phyloP scores from a whole-genome alignment of 1,140 invertebrate species.

The Homarus americanus region DNA sequence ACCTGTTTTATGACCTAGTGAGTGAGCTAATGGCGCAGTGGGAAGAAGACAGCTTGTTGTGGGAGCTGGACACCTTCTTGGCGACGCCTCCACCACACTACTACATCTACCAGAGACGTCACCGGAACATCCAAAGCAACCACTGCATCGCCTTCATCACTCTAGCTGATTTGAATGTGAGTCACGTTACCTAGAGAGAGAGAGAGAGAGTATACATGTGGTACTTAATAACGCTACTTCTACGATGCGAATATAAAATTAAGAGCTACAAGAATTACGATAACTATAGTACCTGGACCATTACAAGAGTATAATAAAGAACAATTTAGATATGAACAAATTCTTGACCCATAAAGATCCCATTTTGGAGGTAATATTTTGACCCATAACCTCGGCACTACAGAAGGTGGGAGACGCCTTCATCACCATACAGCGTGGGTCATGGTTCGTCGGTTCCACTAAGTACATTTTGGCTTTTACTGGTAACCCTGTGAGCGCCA shows the following conservation, averaged over 20 bases:
- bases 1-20: not conserved
- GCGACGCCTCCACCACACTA: not conserved
- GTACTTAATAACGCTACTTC: too few species aligned
- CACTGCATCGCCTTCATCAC: slow-evolving; percentile 28
- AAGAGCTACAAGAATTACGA: not conserved
- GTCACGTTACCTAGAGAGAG: too few species aligned
- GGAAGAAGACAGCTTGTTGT: not conserved
- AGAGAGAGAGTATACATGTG: not conserved
- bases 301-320: not conserved
- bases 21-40: not conserved
- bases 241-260: not conserved
- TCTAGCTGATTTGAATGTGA: slow-evolving; percentile 22
- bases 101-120: not conserved
- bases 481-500: not conserved
- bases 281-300: not conserved
- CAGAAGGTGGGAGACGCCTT: slow-evolving; percentile 15
- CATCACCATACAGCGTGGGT: not conserved
- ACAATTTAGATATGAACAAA: too few species aligned
- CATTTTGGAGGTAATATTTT: too few species aligned
- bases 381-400: too few species aligned
- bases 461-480: slow-evolving; percentile 35
- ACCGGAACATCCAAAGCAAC: not conserved
- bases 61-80: not conserved
- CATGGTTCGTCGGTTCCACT: slow-evolving; percentile 15
- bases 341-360: too few species aligned